Evolutionary conservation across 2,888 invertebrate species (phyloP), one percentile per base, ranked within the genome.

Genomic region (Caenorhabditis sulstoni): DNA sequence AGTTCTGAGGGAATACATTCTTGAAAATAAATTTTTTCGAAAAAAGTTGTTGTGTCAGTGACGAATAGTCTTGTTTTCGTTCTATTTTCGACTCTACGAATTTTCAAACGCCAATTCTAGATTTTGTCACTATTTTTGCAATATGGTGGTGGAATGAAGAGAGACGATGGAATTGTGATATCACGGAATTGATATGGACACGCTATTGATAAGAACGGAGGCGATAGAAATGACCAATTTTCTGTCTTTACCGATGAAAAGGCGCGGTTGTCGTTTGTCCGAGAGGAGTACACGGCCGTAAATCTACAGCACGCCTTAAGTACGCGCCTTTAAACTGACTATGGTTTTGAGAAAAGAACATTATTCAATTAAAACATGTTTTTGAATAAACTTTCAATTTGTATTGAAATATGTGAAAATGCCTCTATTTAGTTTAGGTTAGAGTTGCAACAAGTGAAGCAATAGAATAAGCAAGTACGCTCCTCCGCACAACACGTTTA

Each of bases 381-480:
- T n/a, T n/a, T n/a, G n/a, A n/a, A 47, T 8, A 16, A 37, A 37
- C 37, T 37, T 37, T 37, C 37, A 37, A 47, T n/a, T 47, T 47
- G 11, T 47, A 18, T 18, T 47, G 7, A 47, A 18, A 8, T 18
- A 47, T 18, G 47, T 16, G 11, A 37, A 37, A 37, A 37, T 47
- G 16, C 47, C 8, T 18, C 11, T 47, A 18, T 47, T 47, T 5
- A 8, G 37, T 8, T 11, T 8, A 8, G 11, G 37, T 37, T 37
- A 37, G 7, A 5, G 11, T 37, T 37, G 37, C n/a, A n/a, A 37
- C 37, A 5, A 37, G 14, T 4, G 3, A 4, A 5, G 45, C 14
- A 16, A 45, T n/a, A 16, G 18, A 18, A 47, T 47, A n/a, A 5
- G 64, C 16, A 64, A 64, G 44, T 44, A 52, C 64, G 64, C 64